Conservation (phyloP, 2,797 vertebrate genomes). For the Adrianichthys oophorus region DNA sequence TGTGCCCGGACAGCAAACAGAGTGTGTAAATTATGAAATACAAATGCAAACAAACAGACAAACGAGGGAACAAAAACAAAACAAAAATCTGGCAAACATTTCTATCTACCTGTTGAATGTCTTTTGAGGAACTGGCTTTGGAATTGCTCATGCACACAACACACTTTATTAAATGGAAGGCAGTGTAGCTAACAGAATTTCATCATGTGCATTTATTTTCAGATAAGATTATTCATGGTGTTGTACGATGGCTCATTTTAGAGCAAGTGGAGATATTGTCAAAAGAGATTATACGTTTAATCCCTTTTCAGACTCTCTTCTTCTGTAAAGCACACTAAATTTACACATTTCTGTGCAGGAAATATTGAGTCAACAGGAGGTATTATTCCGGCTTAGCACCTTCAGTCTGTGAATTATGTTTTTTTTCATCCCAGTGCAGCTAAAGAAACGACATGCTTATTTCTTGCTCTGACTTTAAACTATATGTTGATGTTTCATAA, state of each 20-base stretch:
- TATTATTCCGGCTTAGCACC: neutral
- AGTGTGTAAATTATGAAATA: constrained; percentile 36
- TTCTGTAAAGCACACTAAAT: constrained; percentile 26
- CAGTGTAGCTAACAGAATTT: constrained; percentile 36
- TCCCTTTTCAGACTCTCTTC: constrained; percentile 26
- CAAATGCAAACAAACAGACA: constrained; percentile 36
- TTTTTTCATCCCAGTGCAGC: neutral
- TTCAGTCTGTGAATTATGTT: neutral
- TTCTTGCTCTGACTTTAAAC: neutral
- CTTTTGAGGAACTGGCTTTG: constrained; percentile 23
- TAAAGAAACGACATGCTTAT: neutral
- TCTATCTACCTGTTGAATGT: constrained; percentile 30
- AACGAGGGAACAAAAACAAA: constrained; percentile 16
- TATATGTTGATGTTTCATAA: constrained; percentile 3
- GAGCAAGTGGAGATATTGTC: constrained; percentile 44
- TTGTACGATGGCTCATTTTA: constrained; percentile 49
- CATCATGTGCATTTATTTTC: constrained; percentile 26
- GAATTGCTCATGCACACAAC: constrained; percentile 22
- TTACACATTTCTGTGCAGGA: constrained; percentile 17
- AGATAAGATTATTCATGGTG: constrained; percentile 49
- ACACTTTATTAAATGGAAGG: constrained; percentile 31
- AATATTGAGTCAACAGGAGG: constrained; percentile 12
- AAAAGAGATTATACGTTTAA: constrained; percentile 47
- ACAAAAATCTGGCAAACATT: constrained; percentile 11
- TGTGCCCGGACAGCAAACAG: constrained; percentile 23